These are phyloP conservation scores for Leptarthrus brevirostris DNA, from an alignment of 2,888 invertebrate species.

Conservation along the genomic window DNA sequence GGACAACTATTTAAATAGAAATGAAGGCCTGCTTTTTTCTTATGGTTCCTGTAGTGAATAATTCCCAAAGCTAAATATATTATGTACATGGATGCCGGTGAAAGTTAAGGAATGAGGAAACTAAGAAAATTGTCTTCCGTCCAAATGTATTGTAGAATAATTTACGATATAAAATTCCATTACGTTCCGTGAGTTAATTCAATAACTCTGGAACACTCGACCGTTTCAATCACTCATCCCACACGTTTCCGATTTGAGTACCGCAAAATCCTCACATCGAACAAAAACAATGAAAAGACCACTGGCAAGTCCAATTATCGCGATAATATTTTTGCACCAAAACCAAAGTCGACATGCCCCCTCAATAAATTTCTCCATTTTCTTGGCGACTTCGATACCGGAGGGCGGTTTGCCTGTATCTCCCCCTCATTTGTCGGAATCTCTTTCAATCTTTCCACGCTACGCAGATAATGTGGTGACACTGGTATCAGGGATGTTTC, in stretches of 20 bases:
- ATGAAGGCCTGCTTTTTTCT: too few relatives aligned
- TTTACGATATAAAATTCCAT: neutral
- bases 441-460: constrained; percentile 54
- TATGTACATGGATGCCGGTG: too few relatives aligned
- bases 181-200: neutral
- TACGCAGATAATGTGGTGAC: too few relatives aligned
- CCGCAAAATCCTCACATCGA: constrained; percentile 1
- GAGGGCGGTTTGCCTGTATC: constrained; percentile 53
- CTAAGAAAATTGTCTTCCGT: too few relatives aligned
- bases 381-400: constrained; percentile 30
- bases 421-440: constrained; percentile 54
- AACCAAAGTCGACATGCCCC: constrained; percentile 50
- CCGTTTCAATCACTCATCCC: constrained; percentile 19
- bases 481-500: too few relatives aligned
- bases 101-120: too few relatives aligned
- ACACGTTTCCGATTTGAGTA: constrained; percentile 6
- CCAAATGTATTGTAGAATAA: too few relatives aligned
- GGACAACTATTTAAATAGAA: too few relatives aligned
- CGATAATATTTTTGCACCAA: constrained; percentile 52
- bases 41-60: too few relatives aligned
- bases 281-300: constrained; percentile 24
- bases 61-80: too few relatives aligned
- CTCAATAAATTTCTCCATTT: constrained; percentile 52
- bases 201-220: constrained; percentile 20
- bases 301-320: constrained; percentile 51